phyloP scores from a whole-genome alignment of 2,797 vertebrate species.

The Anas bahamensis region DNA sequence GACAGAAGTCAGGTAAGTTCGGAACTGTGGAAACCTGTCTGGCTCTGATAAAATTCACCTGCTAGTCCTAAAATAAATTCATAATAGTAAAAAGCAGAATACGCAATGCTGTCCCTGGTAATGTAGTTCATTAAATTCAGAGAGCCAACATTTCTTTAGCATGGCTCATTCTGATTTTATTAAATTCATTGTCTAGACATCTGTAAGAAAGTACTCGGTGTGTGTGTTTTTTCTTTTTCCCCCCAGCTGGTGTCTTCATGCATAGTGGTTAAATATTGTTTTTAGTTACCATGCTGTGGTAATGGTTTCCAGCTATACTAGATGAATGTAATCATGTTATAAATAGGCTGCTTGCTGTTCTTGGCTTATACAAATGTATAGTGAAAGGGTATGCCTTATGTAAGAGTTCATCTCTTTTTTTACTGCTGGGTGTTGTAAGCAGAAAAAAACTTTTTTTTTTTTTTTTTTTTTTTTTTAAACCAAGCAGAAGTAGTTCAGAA shows the following conservation, averaged over 20 bases:
- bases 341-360: constrained; percentile 26
- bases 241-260: constrained; percentile 58
- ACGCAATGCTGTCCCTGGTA: background rate
- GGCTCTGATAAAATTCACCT: background rate
- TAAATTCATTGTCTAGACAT: constrained; percentile 58
- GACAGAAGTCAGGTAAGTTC: constrained; percentile 95
- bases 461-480: background rate
- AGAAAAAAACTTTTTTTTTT: background rate
- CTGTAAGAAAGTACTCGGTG: constrained; percentile 12
- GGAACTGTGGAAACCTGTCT: background rate
- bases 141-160: constrained; percentile 11
- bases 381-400: constrained; percentile 43
- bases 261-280: constrained; percentile 37
- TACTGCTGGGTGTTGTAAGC: background rate
- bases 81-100: background rate
- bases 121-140: background rate
- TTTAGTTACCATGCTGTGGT: constrained; percentile 40
- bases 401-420: background rate
- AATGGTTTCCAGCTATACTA: constrained; percentile 45
- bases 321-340: constrained; percentile 45
- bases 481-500: background rate
- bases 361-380: constrained; percentile 45
- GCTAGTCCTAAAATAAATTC: background rate
- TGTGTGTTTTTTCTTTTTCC: background rate
- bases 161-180: constrained; percentile 40